Evolutionary conservation across 2,113 vertebrate genomes (phyloP).

Genomic region (Sinocyclocheilus maitianheensis): DNA sequence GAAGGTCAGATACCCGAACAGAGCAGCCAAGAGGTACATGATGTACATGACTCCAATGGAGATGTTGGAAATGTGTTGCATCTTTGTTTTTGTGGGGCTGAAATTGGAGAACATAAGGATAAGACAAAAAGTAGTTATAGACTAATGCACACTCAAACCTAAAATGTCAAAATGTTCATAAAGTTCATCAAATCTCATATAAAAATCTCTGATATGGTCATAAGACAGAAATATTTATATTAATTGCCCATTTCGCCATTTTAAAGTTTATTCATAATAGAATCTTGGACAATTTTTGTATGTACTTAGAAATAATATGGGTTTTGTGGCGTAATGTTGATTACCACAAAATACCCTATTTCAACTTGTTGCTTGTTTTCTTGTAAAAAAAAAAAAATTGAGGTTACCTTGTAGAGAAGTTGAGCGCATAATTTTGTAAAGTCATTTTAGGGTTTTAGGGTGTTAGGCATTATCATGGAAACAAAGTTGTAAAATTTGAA

Average conservation of each 20-base stretch:
- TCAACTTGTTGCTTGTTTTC: not conserved
- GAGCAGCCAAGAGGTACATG: slow-evolving; percentile 98
- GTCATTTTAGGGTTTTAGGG: no score
- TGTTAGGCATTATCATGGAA: no score
- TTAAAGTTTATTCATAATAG: not conserved
- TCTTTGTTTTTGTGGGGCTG: slow-evolving; percentile 93
- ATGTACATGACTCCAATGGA: slow-evolving; percentile 95
- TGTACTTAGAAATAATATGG: not conserved
- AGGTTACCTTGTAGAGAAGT: no score
- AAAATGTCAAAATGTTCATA: not conserved
- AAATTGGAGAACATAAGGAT: slow-evolving; percentile 69
- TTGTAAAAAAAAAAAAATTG: no score
- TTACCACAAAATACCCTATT: not conserved
- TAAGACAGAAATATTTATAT: not conserved
- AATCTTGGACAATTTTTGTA: not conserved
- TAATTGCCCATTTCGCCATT: not conserved
- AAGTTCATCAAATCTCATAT: not conserved
- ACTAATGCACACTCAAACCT: not conserved
- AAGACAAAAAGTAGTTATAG: slow-evolving; percentile 28
- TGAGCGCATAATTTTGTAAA: no score
- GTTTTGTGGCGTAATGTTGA: not conserved
- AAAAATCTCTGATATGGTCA: not conserved
- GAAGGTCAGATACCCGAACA: slow-evolving; percentile 99
- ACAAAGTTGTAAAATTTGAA: no score
- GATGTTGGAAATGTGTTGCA: slow-evolving; percentile 97